A percentile compares a stretch with the other conserved stretches of the same genome.
Evolutionary conservation across 2,888 invertebrate genomes (phyloP).

Genomic region (Ectemnius lituratus): DNA sequence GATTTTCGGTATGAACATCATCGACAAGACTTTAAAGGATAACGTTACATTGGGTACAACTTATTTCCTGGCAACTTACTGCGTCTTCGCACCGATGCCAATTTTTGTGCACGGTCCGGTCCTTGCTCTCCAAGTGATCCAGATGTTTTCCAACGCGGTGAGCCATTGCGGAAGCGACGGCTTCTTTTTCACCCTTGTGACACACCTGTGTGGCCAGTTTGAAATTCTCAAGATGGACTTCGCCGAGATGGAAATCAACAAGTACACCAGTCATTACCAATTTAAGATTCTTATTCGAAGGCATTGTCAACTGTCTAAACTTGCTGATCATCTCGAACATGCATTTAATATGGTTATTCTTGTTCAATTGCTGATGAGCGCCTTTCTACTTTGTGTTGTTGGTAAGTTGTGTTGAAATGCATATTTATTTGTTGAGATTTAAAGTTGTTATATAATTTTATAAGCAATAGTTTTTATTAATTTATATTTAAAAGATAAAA

Average conservation of each 20-base stretch:
- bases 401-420: slow-evolving; percentile 22
- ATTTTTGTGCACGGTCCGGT: slow-evolving; percentile 10
- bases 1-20: neutral
- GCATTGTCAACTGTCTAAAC: slow-evolving; percentile 37
- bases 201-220: slow-evolving; percentile 73
- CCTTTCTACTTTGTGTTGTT: slow-evolving; percentile 45
- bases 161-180: slow-evolving; percentile 64
- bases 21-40: neutral
- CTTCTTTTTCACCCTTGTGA: slow-evolving; percentile 67
- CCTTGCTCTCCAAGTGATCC: slow-evolving; percentile 30
- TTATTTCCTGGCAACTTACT: slow-evolving; percentile 47
- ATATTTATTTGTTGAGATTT: no score
- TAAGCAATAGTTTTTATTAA: neutral
- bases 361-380: slow-evolving; percentile 47
- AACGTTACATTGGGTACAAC: neutral
- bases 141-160: slow-evolving; percentile 42
- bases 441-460: no score
- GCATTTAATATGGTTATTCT: slow-evolving; percentile 49
- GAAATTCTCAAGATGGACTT: slow-evolving; percentile 60
- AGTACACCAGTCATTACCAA: neutral
- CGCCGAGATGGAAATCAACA: slow-evolving; percentile 25
- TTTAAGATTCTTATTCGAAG: slow-evolving; percentile 32
- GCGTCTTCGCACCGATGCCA: slow-evolving; percentile 41
- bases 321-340: slow-evolving; percentile 39
- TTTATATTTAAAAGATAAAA: no score